Conservation (phyloP, 2,113 vertebrate genomes). For the Picathartes gymnocephalus region DNA sequence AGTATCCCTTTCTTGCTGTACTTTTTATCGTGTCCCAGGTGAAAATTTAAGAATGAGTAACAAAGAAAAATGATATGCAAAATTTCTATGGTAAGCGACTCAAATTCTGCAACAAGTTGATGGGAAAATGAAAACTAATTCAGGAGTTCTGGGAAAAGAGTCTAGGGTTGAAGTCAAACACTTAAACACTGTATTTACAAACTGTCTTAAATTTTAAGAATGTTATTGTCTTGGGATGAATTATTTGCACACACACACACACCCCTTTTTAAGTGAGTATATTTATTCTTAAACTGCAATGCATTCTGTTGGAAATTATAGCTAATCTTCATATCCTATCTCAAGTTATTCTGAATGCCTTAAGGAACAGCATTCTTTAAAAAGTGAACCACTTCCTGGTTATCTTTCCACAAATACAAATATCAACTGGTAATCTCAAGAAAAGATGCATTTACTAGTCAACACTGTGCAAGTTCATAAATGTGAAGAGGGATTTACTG, state of each 20-base stretch:
- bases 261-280: background rate
- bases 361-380: background rate
- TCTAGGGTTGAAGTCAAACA: background rate
- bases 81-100: background rate
- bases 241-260: background rate
- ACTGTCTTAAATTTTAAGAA: background rate
- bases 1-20: background rate
- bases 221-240: background rate
- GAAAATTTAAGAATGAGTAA: constrained; percentile 19
- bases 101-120: background rate
- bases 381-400: background rate
- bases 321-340: background rate
- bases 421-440: background rate
- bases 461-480: background rate
- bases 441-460: background rate
- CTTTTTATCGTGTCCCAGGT: background rate
- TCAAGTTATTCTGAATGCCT: background rate
- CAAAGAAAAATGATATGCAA: background rate
- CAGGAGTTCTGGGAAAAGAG: background rate
- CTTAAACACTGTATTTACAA: background rate
- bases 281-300: background rate
- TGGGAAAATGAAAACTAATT: background rate
- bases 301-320: background rate
- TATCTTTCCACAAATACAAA: background rate
- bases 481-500: background rate